phyloP scores from a whole-genome alignment of 2,797 vertebrate species.

The Odontamblyopus lacepedii region DNA sequence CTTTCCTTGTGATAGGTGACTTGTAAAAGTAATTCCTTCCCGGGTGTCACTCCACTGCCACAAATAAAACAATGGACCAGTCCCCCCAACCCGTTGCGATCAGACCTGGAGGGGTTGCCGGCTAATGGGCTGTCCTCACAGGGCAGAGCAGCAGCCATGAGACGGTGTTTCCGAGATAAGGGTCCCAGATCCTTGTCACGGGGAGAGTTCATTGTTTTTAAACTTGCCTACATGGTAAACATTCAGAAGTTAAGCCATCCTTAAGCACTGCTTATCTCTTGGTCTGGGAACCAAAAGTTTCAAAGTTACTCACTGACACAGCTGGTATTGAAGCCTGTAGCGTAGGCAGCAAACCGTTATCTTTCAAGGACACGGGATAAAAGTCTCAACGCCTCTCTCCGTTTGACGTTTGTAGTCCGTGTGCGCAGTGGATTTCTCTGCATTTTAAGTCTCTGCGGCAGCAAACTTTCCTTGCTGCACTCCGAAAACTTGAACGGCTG shows the following conservation, averaged over 20 bases:
- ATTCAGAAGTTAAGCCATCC: slow-evolving; percentile 49
- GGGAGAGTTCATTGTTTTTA: slow-evolving; percentile 77
- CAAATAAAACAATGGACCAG: slow-evolving; percentile 91
- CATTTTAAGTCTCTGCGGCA: slow-evolving; percentile 57
- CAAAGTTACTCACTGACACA: slow-evolving; percentile 63
- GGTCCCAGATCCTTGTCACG: slow-evolving; percentile 74
- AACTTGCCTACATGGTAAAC: slow-evolving; percentile 57
- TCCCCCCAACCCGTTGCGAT: slow-evolving; percentile 72
- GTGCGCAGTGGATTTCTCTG: slow-evolving; percentile 44
- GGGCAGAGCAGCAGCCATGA: slow-evolving; percentile 83
- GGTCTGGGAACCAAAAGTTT: slow-evolving; percentile 46
- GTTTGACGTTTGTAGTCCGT: slow-evolving; percentile 37
- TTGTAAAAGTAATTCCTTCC: slow-evolving; percentile 86
- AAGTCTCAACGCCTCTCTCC: slow-evolving; percentile 34
- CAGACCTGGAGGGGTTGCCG: slow-evolving; percentile 68
- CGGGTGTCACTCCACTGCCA: slow-evolving; percentile 88
- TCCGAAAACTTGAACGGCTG: slow-evolving; percentile 79
- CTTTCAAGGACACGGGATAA: slow-evolving; percentile 30
- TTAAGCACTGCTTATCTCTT: slow-evolving; percentile 29
- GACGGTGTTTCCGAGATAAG: slow-evolving; percentile 88
- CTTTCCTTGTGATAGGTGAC: slow-evolving; percentile 80
- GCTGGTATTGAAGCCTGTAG: slow-evolving; percentile 60
- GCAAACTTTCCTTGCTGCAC: slow-evolving; percentile 67
- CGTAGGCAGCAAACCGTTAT: slow-evolving; percentile 47
- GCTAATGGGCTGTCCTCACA: slow-evolving; percentile 73